Conservation (phyloP, 2,888 invertebrate genomes). For the Acleris laterana region DNA sequence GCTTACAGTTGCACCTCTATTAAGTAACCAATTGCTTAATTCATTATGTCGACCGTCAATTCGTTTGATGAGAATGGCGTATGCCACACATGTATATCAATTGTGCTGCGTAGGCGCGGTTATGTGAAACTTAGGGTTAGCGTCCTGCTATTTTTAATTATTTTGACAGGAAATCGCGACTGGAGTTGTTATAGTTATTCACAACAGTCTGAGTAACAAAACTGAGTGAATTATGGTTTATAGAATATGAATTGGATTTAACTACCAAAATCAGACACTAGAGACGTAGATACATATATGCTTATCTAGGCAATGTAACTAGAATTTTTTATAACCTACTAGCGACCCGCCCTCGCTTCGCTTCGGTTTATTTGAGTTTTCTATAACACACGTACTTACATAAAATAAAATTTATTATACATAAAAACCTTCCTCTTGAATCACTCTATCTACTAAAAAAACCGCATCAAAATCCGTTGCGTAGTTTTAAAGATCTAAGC, state of each 20-base stretch:
- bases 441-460: too few relatives aligned
- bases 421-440: too few relatives aligned
- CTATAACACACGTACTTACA: too few relatives aligned
- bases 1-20: conserved; percentile 48
- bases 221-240: background rate
- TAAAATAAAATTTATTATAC: too few relatives aligned
- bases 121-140: conserved; percentile 19
- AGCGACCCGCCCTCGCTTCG: too few relatives aligned
- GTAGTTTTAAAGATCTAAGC: too few relatives aligned
- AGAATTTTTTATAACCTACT: too few relatives aligned
- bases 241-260: background rate
- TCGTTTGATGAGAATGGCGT: conserved; percentile 20
- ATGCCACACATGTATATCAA: conserved; percentile 10
- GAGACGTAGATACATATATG: too few relatives aligned
- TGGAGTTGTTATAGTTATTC: background rate
- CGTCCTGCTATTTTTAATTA: conserved; percentile 17
- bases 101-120: conserved; percentile 13
- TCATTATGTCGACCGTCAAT: conserved; percentile 30
- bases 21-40: conserved; percentile 32
- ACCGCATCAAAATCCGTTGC: too few relatives aligned
- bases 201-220: background rate
- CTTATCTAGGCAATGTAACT: too few relatives aligned
- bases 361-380: too few relatives aligned
- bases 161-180: conserved; percentile 8
- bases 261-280: too few relatives aligned